Evolutionary conservation across 2,888 invertebrate genomes (phyloP).

Genomic region (Caenorhabditis sp.): DNA sequence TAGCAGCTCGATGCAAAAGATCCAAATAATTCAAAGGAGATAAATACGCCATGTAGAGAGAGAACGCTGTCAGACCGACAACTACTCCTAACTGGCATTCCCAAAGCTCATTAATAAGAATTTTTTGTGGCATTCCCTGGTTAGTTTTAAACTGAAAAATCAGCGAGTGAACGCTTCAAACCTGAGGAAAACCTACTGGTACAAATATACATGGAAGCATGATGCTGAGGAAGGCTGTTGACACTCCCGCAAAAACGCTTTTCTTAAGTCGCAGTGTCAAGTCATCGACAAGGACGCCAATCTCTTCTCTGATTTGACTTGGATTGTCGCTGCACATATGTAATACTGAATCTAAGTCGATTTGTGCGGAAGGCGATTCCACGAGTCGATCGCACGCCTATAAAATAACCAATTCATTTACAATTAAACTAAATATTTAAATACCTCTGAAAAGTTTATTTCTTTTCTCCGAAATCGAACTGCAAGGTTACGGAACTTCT

Average conservation of each 20-base stretch:
- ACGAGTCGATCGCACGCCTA: slow-evolving; percentile 64
- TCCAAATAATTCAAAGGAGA: slow-evolving; percentile 90
- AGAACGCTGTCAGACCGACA: slow-evolving; percentile 88
- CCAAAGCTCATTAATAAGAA: slow-evolving; percentile 79
- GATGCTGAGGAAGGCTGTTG: slow-evolving; percentile 92
- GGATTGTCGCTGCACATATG: slow-evolving; percentile 77
- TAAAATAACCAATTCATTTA: not conserved
- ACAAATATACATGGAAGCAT: slow-evolving; percentile 94
- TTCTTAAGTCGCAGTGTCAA: slow-evolving; percentile 93
- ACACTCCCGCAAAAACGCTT: slow-evolving; percentile 90
- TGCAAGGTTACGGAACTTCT: slow-evolving; percentile 22
- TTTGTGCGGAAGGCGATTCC: slow-evolving; percentile 66
- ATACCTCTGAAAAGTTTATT: slow-evolving; percentile 44
- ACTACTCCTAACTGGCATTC: slow-evolving; percentile 67
- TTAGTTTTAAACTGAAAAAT: slow-evolving; percentile 74
- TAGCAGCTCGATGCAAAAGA: slow-evolving; percentile 88
- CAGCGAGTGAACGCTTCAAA: too few relatives aligned
- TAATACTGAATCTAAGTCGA: slow-evolving; percentile 74
- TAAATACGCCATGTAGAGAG: slow-evolving; percentile 89
- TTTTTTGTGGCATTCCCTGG: slow-evolving; percentile 72
- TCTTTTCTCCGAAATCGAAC: slow-evolving; percentile 48
- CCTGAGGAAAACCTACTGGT: slow-evolving; percentile 88
- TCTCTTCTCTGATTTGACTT: slow-evolving; percentile 88
- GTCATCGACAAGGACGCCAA: slow-evolving; percentile 90
- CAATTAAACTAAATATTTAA: not conserved